Conservation (phyloP, 1,140 invertebrate genomes). For the Galleria mellonella region DNA sequence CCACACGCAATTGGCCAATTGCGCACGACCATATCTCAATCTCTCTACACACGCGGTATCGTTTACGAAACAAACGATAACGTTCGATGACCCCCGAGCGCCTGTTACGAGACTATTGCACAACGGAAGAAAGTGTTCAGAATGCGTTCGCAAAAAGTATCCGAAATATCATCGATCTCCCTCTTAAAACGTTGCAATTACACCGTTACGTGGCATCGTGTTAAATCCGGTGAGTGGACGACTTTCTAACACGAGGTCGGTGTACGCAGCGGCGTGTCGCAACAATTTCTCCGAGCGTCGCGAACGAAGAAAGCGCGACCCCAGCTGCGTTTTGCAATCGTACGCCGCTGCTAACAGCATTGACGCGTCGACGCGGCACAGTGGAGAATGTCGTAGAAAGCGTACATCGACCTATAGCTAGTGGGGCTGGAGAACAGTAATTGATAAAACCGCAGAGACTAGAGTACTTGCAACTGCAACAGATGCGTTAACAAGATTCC, state of each 20-base stretch:
- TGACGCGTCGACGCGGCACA: constrained; percentile 12
- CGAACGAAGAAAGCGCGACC: constrained; percentile 73
- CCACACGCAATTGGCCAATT: constrained; percentile 41
- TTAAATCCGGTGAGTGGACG: constrained; percentile 70
- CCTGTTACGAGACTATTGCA: constrained; percentile 56
- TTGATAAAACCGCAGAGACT: constrained; percentile 17
- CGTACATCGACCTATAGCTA: constrained; percentile 25
- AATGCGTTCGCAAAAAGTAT: constrained; percentile 52
- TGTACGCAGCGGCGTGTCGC: constrained; percentile 65
- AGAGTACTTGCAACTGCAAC: constrained; percentile 12
- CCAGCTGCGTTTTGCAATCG: constrained; percentile 66
- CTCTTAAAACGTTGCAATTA: constrained; percentile 64
- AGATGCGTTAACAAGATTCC: constrained; percentile 37
- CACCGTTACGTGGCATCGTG: constrained; percentile 64
- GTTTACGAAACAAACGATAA: constrained; percentile 38
- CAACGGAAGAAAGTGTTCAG: constrained; percentile 60
- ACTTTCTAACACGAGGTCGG: constrained; percentile 72
- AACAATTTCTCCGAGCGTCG: constrained; percentile 70
- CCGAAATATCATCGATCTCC: constrained; percentile 57
- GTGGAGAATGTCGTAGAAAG: constrained; percentile 56
- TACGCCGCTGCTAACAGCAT: constrained; percentile 15
- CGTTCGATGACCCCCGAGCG: constrained; percentile 46
- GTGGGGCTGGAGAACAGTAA: neutral
- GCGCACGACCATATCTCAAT: constrained; percentile 23
- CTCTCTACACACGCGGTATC: constrained; percentile 15